A percentile compares a stretch with the other conserved stretches of the same genome.
Evolutionary conservation across 2,113 vertebrate species (phyloP).

Genomic region (Ailuropoda melanoleuca): DNA sequence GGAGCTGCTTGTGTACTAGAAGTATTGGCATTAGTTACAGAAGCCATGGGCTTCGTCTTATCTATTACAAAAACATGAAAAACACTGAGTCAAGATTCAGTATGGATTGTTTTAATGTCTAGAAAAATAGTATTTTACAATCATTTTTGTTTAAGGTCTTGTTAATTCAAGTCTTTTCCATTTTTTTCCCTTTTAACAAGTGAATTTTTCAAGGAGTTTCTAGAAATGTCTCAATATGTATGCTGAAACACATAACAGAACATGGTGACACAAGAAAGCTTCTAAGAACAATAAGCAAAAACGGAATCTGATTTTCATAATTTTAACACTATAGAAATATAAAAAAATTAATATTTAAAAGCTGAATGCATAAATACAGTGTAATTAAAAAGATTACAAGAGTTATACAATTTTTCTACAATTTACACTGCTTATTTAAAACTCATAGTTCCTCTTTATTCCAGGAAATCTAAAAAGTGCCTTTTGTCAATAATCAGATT

Average conservation of each 20-base stretch:
- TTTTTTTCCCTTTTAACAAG: background rate
- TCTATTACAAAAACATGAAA: conserved; percentile 84
- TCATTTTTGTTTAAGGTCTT: background rate
- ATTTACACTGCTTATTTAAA: background rate
- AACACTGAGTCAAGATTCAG: conserved; percentile 10
- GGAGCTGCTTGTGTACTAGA: conserved; percentile 84
- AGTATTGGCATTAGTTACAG: conserved; percentile 88
- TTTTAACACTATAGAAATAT: background rate
- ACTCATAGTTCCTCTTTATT: background rate
- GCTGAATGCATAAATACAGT: background rate
- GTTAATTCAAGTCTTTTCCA: conserved; percentile 10
- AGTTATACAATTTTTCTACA: background rate
- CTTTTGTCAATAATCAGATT: background rate
- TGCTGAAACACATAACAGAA: background rate
- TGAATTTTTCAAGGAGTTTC: background rate
- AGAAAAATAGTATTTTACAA: conserved; percentile 1
- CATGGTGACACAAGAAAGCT: background rate
- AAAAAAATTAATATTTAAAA: conserved; percentile 31
- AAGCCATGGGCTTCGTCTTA: conserved; percentile 90
- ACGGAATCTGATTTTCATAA: background rate
- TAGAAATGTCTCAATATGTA: background rate
- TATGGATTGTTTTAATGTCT: background rate
- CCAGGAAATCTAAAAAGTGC: conserved; percentile 5
- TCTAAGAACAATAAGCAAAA: conserved; percentile 22
- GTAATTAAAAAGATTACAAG: background rate